Evolutionary conservation across 2,113 vertebrate species (phyloP).

Genomic region (Otus sunia): DNA sequence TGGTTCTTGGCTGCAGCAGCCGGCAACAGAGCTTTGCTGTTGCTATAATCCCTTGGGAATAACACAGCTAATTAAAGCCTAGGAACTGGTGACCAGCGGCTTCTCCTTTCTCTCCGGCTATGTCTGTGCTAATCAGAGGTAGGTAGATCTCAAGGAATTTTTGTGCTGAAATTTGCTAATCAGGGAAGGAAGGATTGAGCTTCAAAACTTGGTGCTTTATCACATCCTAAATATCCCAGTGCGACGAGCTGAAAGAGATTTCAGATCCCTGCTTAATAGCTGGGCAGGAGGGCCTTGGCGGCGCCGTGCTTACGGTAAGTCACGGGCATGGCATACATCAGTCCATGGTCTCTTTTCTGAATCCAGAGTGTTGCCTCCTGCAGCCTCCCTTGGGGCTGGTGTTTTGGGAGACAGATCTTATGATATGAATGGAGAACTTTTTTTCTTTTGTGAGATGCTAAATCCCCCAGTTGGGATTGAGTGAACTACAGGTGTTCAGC

Average conservation of each 20-base stretch:
- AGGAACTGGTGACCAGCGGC: background rate
- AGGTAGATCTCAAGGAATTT: background rate
- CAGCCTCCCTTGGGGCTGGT: background rate
- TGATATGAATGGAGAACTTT: background rate
- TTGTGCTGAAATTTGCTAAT: background rate
- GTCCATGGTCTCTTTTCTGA: background rate
- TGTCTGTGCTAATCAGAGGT: background rate
- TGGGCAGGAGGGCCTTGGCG: background rate
- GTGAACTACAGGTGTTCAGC: background rate
- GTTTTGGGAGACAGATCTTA: background rate
- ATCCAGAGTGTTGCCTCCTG: background rate
- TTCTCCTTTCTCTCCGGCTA: background rate
- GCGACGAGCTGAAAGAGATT: background rate
- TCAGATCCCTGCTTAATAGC: background rate
- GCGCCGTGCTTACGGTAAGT: background rate
- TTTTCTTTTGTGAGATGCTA: background rate
- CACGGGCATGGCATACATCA: accelerated
- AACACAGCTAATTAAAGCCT: slow-evolving; percentile 43
- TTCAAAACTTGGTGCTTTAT: background rate
- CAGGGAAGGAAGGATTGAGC: background rate
- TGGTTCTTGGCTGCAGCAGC: slow-evolving; percentile 42
- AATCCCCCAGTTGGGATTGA: background rate
- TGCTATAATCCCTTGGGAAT: slow-evolving; percentile 29
- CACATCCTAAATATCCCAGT: background rate
- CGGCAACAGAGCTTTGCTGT: background rate